A percentile compares a stretch with the other conserved stretches of the same genome.
These are phyloP conservation scores for Atta cephalotes DNA, from an alignment of 1,140 invertebrate species.

Conservation along the genomic window DNA sequence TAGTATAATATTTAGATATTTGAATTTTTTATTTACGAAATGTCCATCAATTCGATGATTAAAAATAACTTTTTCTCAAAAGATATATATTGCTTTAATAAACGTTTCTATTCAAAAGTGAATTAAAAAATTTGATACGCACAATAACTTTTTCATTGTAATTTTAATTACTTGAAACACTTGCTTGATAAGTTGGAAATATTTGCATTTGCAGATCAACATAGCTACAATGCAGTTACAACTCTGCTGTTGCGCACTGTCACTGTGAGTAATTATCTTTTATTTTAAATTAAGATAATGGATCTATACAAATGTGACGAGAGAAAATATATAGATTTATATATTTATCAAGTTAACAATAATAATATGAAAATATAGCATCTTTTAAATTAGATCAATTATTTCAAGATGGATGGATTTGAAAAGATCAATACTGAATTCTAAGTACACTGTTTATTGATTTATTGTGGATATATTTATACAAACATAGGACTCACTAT, in stretches of 20 bases:
- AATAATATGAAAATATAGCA: background rate
- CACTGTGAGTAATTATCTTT: background rate
- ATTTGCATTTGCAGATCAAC: conserved; percentile 13
- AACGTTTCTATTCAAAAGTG: background rate
- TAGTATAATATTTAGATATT: background rate
- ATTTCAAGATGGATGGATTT: conserved; percentile 8
- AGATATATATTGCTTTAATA: background rate
- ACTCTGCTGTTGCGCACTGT: background rate
- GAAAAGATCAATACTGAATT: background rate
- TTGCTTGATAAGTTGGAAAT: background rate
- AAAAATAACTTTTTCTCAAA: background rate
- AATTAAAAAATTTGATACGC: background rate
- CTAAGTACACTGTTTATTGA: background rate
- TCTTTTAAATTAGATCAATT: background rate
- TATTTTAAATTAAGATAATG: conserved; percentile 20
- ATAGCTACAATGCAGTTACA: background rate
- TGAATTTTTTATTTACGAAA: background rate
- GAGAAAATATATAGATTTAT: background rate
- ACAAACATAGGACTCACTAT: background rate
- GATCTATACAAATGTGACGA: background rate
- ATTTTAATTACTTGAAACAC: background rate
- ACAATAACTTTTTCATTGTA: background rate
- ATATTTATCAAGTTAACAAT: background rate
- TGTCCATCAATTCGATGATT: background rate
- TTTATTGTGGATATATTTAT: background rate